A percentile compares a stretch with the other conserved stretches of the same genome.
phyloP scores from a whole-genome alignment of 2,888 invertebrate genomes.

The Dryobota labecula region DNA sequence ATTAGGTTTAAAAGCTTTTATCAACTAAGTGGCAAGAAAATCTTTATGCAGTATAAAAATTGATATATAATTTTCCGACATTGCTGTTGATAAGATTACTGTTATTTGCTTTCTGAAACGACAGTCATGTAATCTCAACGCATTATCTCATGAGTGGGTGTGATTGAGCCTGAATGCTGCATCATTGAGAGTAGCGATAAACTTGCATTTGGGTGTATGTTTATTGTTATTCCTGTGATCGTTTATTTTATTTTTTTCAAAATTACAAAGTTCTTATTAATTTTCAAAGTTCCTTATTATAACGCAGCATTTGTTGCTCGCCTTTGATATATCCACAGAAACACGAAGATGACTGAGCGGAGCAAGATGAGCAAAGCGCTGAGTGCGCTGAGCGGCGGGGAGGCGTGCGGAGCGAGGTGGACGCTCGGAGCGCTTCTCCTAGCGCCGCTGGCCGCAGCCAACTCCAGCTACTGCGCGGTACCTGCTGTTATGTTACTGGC shows the following conservation, averaged over 20 bases:
- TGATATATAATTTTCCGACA: conserved; percentile 53
- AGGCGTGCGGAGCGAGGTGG: conserved; percentile 89
- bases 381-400: conserved; percentile 78
- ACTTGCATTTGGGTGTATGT: neutral
- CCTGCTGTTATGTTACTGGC: conserved; percentile 89
- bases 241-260: too few relatives aligned
- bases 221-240: conserved; percentile 5
- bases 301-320: neutral
- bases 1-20: neutral
- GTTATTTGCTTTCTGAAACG: conserved; percentile 54
- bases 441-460: conserved; percentile 91
- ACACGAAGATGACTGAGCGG: conserved; percentile 73
- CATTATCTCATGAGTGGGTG: conserved; percentile 40
- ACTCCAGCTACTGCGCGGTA: conserved; percentile 91
- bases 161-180: conserved; percentile 15
- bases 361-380: conserved; percentile 77
- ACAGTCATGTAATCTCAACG: conserved; percentile 44
- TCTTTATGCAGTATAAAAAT: neutral
- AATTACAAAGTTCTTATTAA: too few relatives aligned
- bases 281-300: too few relatives aligned
- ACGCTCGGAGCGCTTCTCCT: conserved; percentile 91
- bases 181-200: conserved; percentile 2
- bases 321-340: conserved; percentile 44
- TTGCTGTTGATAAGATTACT: conserved; percentile 47
- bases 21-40: neutral